Percentiles rank a stretch among this genome's conserved stretches.
Evolutionary conservation across 2,113 vertebrate genomes (phyloP).

Genomic region (Sinocyclocheilus anophthalmus): DNA sequence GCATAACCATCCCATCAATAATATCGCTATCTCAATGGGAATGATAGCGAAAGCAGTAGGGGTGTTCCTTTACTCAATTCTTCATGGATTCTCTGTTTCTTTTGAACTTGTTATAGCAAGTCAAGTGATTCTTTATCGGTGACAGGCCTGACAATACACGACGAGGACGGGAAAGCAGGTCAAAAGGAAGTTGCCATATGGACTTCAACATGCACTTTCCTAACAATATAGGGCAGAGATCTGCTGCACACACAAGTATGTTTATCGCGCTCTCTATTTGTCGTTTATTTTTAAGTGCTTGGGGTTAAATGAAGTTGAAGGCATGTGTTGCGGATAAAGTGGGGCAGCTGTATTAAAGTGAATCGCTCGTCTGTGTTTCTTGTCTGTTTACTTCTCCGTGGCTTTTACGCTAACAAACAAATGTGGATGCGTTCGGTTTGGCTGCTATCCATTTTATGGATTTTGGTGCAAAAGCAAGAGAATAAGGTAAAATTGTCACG

Average conservation of each 20-base stretch:
- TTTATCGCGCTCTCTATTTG: conserved; percentile 19
- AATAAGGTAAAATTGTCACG: conserved; percentile 55
- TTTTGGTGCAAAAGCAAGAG: conserved; percentile 43
- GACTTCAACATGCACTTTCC: conserved; percentile 91
- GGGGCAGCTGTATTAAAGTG: conserved; percentile 23
- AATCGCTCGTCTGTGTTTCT: conserved; percentile 9
- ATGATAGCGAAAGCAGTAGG: conserved; percentile 90
- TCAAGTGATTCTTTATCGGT: conserved; percentile 99
- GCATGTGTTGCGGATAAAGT: conserved; percentile 9
- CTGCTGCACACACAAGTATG: conserved; percentile 43
- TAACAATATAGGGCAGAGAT: conserved; percentile 81
- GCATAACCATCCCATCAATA: conserved; percentile 94
- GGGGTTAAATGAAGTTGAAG: conserved; percentile 27
- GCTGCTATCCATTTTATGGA: conserved; percentile 53
- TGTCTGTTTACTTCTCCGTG: conserved; percentile 25
- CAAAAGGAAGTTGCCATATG: conserved; percentile 96
- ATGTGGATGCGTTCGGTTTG: conserved; percentile 42
- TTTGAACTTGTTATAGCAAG: conserved; percentile 98
- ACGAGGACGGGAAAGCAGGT: conserved; percentile 91
- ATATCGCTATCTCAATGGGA: conserved; percentile 93
- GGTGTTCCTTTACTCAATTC: conserved; percentile 95
- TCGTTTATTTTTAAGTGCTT: conserved; percentile 13
- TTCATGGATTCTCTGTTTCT: conserved; percentile 95
- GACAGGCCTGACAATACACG: conserved; percentile 93
- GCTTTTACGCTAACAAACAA: conserved; percentile 47